phyloP scores from a whole-genome alignment of 2,888 invertebrate genomes.

The Torymus auratus region DNA sequence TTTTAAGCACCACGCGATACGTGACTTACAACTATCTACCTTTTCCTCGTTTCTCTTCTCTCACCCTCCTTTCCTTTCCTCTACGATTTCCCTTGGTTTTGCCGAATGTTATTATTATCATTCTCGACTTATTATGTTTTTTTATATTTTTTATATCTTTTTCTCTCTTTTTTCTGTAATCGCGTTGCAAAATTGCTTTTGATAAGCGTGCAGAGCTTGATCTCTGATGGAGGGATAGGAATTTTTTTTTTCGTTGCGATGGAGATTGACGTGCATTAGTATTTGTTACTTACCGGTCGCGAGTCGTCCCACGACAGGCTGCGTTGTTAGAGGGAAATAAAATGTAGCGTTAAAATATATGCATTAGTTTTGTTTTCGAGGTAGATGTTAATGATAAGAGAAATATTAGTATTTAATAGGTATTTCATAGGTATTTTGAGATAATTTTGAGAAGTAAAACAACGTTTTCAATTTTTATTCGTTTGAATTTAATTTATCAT shows the following conservation, averaged over 20 bases:
- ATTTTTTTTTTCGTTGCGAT: neutral
- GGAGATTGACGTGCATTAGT: slow-evolving; percentile 22
- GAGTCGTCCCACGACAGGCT: slow-evolving; percentile 76
- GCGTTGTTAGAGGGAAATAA: slow-evolving; percentile 67
- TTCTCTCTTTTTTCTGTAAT: slow-evolving; percentile 25
- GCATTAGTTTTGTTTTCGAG: slow-evolving; percentile 5
- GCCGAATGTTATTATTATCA: slow-evolving; percentile 21
- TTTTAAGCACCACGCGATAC: slow-evolving; percentile 60
- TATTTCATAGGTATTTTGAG: too few relatives aligned
- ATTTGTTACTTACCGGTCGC: slow-evolving; percentile 72
- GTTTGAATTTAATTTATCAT: too few relatives aligned
- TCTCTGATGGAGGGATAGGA: slow-evolving; percentile 6
- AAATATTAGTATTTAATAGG: too few relatives aligned
- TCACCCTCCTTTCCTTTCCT: neutral
- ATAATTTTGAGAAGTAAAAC: too few relatives aligned
- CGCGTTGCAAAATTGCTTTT: slow-evolving; percentile 25
- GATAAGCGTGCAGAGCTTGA: neutral
- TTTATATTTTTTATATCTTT: neutral
- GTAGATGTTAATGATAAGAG: too few relatives aligned
- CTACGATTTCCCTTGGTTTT: slow-evolving; percentile 14
- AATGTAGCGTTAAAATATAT: slow-evolving; percentile 78
- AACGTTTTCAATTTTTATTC: too few relatives aligned
- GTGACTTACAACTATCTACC: slow-evolving; percentile 58
- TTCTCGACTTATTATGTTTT: neutral
- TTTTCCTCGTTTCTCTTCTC: neutral